phyloP scores from a whole-genome alignment of 1,140 invertebrate species.

The Heliconius eleuchia region DNA sequence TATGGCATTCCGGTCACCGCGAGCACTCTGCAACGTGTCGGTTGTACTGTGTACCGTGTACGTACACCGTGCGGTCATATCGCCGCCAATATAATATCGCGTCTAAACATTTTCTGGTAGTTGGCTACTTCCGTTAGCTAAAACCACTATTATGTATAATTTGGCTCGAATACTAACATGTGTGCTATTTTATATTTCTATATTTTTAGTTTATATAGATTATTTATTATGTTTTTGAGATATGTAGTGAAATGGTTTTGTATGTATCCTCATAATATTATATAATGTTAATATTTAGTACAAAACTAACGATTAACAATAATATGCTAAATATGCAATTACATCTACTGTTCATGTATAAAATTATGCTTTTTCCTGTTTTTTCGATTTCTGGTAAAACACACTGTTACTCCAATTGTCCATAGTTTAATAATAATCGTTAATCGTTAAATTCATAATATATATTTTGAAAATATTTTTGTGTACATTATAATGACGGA shows the following conservation, averaged over 20 bases:
- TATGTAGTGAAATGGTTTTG: no score
- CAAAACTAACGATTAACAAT: no score
- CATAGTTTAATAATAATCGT: not conserved
- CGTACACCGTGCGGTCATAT: not conserved
- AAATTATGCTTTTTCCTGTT: not conserved
- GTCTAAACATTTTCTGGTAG: slow-evolving; percentile 13
- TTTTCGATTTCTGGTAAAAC: not conserved
- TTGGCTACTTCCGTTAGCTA: slow-evolving; percentile 5
- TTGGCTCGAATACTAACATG: not conserved
- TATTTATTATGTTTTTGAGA: no score
- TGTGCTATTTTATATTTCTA: not conserved
- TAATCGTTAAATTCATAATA: no score
- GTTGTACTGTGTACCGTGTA: not conserved
- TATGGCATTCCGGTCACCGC: slow-evolving; percentile 33
- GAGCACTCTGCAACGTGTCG: slow-evolving; percentile 13
- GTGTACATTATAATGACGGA: no score
- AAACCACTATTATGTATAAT: not conserved
- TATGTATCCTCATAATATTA: no score
- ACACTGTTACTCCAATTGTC: not conserved
- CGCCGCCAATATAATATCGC: slow-evolving; percentile 10
- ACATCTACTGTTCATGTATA: no score
- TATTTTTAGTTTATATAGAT: no score
- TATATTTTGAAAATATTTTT: no score
- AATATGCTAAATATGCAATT: no score
- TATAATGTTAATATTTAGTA: no score